phyloP scores from a whole-genome alignment of 2,888 invertebrate genomes.

The Girardia tigrina region DNA sequence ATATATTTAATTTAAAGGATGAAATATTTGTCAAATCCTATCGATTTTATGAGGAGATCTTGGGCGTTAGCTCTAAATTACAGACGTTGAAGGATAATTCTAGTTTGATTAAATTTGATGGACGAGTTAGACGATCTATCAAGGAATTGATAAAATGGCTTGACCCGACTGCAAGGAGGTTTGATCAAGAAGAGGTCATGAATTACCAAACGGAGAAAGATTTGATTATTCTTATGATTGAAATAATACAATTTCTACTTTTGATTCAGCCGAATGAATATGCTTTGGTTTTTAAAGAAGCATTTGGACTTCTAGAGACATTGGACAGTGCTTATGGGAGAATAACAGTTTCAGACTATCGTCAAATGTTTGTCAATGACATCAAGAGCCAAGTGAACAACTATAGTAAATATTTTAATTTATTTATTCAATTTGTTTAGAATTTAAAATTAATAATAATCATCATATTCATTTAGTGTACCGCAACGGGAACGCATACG shows the following conservation, averaged over 20 bases:
- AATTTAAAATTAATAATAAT: no score
- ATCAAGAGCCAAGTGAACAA: no score
- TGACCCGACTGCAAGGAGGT: background rate
- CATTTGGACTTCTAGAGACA: background rate
- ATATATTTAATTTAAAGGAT: background rate
- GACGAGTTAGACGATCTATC: background rate
- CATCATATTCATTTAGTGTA: no score
- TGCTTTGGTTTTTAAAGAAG: background rate
- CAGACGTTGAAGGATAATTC: background rate
- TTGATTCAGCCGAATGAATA: background rate
- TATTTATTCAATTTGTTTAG: no score
- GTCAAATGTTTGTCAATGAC: no score
- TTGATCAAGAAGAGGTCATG: background rate
- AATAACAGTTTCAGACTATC: no score
- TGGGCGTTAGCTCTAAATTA: background rate
- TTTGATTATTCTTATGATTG: background rate
- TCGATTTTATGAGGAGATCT: background rate
- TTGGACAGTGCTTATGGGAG: no score
- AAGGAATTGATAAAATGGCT: conserved; percentile 10
- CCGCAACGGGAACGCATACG: no score
- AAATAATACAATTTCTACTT: background rate
- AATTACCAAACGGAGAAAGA: background rate
- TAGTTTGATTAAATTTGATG: background rate
- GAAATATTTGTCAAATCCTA: background rate
- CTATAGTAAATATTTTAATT: no score